These are phyloP conservation scores for Tangara arthus DNA, from an alignment of 2,797 vertebrate genomes.

Conservation along the genomic window DNA sequence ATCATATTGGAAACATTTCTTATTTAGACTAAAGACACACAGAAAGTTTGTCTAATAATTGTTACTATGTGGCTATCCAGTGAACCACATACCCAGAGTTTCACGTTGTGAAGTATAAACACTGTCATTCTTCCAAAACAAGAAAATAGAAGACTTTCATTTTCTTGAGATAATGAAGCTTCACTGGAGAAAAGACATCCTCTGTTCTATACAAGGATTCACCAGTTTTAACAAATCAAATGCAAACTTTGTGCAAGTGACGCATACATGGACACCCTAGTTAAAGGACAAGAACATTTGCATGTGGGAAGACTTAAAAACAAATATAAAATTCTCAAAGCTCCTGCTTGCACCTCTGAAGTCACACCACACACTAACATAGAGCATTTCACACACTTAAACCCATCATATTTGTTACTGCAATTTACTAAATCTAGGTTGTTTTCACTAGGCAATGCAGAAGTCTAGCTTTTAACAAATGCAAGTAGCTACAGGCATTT, in stretches of 20 bases:
- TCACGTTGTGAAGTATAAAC: neutral
- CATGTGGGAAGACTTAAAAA: neutral
- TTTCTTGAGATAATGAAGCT: neutral
- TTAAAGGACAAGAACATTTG: neutral
- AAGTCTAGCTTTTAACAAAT: neutral
- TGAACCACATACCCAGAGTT: neutral
- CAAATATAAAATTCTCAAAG: neutral
- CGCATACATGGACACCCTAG: neutral
- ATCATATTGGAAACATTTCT: neutral
- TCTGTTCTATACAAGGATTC: neutral
- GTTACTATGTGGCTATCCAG: neutral
- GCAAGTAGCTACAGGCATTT: neutral
- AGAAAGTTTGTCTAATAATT: neutral
- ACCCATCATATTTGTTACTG: neutral
- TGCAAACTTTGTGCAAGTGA: neutral
- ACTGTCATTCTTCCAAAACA: neutral
- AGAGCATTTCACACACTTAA: neutral
- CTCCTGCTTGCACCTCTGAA: neutral
- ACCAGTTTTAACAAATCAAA: neutral
- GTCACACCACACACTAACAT: neutral
- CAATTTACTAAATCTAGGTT: neutral
- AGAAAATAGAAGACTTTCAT: neutral
- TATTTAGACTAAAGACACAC: neutral
- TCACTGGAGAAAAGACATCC: neutral
- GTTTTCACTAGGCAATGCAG: neutral